A percentile compares a stretch with the other conserved stretches of the same genome.
Conservation (phyloP, 2,113 vertebrate species). For the Zosterops lateralis region DNA sequence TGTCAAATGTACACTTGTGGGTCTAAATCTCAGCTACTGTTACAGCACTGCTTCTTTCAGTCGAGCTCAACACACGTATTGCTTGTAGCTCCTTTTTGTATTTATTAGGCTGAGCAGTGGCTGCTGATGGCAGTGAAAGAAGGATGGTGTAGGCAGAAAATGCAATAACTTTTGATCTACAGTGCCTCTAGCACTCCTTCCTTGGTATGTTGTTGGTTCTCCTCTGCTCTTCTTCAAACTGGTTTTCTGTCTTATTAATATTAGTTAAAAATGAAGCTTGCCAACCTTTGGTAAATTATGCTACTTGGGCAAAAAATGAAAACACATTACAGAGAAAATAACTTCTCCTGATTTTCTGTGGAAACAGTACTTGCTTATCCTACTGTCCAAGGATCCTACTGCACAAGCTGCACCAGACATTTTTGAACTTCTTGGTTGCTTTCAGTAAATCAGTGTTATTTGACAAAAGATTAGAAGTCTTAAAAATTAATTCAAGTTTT, state of each 20-base stretch:
- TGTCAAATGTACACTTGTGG: background rate
- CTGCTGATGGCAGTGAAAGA: background rate
- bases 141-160: background rate
- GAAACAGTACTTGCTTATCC: background rate
- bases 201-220: background rate
- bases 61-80: background rate
- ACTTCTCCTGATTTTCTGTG: background rate
- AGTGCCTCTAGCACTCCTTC: background rate
- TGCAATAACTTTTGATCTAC: background rate
- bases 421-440: background rate
- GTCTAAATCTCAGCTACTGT: background rate
- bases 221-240: background rate
- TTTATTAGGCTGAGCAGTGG: background rate
- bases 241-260: background rate
- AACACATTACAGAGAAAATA: background rate
- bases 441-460: background rate
- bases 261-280: background rate
- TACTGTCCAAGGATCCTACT: background rate
- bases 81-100: background rate
- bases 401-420: background rate
- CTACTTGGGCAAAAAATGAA: background rate
- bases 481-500: background rate
- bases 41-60: background rate
- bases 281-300: background rate
- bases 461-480: background rate